Evolutionary conservation across 2,797 vertebrate genomes (phyloP).

Genomic region (Synaphobranchus kaupii): DNA sequence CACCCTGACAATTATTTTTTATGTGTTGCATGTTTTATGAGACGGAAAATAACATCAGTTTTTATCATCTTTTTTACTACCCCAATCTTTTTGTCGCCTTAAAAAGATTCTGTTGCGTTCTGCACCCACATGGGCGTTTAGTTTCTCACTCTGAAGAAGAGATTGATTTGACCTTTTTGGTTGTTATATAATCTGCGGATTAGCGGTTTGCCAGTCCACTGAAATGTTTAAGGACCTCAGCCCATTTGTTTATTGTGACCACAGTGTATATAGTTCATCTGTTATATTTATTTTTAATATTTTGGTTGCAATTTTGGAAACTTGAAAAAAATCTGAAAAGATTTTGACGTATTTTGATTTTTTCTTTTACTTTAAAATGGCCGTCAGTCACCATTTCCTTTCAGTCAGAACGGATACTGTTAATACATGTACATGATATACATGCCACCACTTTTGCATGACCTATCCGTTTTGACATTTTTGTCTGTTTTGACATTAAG

Average conservation of each 20-base stretch:
- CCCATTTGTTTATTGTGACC: background rate
- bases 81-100: background rate
- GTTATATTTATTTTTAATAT: slow-evolving; percentile 9
- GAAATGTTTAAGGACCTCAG: background rate
- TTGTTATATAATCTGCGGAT: background rate
- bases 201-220: slow-evolving; percentile 1
- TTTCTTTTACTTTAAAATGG: background rate
- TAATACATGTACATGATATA: background rate
- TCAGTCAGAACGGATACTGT: background rate
- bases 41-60: background rate
- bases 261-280: slow-evolving; percentile 1
- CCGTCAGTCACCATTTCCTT: background rate
- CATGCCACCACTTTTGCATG: background rate
- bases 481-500: background rate
- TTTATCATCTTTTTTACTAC: background rate
- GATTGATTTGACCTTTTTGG: background rate
- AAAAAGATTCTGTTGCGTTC: background rate
- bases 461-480: background rate
- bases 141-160: background rate
- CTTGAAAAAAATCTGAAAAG: background rate
- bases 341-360: background rate
- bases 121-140: background rate
- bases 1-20: background rate
- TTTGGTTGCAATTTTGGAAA: background rate
- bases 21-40: background rate